These are phyloP conservation scores for Busseola fusca DNA, from an alignment of 2,888 invertebrate genomes.

Conservation along the genomic window DNA sequence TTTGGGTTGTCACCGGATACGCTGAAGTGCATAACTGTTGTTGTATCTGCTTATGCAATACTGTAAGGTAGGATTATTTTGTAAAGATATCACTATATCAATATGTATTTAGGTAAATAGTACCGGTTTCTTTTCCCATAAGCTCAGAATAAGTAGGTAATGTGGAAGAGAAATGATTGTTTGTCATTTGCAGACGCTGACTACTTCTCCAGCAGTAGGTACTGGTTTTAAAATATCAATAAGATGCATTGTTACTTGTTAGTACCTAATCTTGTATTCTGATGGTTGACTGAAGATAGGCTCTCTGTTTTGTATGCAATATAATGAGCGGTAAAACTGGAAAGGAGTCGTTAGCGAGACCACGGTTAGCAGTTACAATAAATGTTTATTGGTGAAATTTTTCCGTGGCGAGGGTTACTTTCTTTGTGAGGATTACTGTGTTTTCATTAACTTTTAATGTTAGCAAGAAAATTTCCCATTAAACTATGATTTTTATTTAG, in stretches of 20 bases:
- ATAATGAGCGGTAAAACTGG: conserved; percentile 6
- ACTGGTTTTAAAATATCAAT: not conserved
- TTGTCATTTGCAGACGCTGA: not conserved
- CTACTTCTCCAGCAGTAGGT: not conserved
- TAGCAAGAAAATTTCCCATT: not conserved
- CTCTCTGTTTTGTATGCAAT: conserved; percentile 13
- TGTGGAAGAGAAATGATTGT: not conserved
- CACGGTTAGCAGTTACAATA: conserved; percentile 7
- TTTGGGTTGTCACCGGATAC: not conserved
- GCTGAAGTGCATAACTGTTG: not conserved
- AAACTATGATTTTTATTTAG: not conserved
- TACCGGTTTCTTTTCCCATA: not conserved
- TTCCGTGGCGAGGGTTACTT: not conserved
- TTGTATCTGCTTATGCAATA: not conserved
- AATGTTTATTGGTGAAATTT: conserved; percentile 26
- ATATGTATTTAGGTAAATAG: conserved; percentile 9
- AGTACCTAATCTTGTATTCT: conserved; percentile 14
- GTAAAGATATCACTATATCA: conserved; percentile 7
- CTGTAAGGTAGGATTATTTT: conserved; percentile 3
- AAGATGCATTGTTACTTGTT: not conserved
- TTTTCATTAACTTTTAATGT: not conserved
- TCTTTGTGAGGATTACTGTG: not conserved
- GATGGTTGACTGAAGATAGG: not conserved
- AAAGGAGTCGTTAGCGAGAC: conserved; percentile 13
- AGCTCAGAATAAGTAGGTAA: not conserved